Evolutionary conservation across 2,888 invertebrate species (phyloP).

Genomic region (Deilephila porcellus): DNA sequence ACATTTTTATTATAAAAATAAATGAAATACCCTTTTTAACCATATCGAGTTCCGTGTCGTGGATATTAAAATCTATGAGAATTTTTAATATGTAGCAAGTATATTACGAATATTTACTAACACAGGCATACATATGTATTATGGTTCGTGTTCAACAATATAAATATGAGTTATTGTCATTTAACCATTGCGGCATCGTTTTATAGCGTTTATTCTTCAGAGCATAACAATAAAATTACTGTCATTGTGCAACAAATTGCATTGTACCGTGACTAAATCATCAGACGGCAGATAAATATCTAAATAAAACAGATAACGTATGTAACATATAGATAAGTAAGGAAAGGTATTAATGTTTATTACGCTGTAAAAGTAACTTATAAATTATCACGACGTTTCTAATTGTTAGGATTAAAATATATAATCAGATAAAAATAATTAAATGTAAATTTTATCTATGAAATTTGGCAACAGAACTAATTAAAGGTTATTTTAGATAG

Average conservation of each 20-base stretch:
- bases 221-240: constrained; percentile 1
- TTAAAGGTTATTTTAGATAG: too few species aligned
- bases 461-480: too few species aligned
- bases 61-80: too few species aligned
- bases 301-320: neutral
- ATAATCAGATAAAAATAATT: neutral
- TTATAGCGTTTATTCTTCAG: neutral
- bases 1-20: too few species aligned
- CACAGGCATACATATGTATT: too few species aligned
- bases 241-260: neutral
- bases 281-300: neutral
- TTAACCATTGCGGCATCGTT: neutral
- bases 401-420: neutral
- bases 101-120: too few species aligned
- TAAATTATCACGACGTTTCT: neutral
- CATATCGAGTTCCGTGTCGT: too few species aligned
- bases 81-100: too few species aligned
- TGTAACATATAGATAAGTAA: neutral
- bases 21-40: too few species aligned
- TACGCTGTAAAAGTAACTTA: neutral
- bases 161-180: neutral
- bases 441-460: too few species aligned
- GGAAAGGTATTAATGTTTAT: neutral
- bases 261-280: neutral
- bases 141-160: neutral